Evolutionary conservation across 1,140 invertebrate genomes (phyloP), one percentile per base, ranked within the genome.

Genomic region (Plectus sambesii): DNA sequence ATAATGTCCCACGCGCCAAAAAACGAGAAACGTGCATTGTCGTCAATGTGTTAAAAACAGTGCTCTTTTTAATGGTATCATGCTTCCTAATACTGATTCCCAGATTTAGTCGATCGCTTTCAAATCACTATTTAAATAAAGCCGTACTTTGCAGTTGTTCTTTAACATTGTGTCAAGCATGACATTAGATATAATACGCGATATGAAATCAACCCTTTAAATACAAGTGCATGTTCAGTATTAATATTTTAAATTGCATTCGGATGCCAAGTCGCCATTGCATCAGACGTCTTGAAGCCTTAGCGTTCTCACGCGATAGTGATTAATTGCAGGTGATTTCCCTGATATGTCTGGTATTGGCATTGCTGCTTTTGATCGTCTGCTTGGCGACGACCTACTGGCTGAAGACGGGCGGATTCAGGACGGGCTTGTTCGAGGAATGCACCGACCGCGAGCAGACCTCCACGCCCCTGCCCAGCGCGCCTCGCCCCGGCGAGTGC

Each of bases 281-380:
- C 15, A 15, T 2, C 15, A n/a, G 15, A 1, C 15, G 17, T 30
- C 15, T 17, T 15, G 3, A 42, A 17, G 12, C 12, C 15, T 30
- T 35, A 35, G 17, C 3, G 1, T 42, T 3, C 3, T 42, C 36
- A 20, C 36, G 1, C 36, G 15, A 41, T 20, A 15, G 23, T 25
- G 2, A 53, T 19, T 30, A 43, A 38, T 68, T 73, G 17, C 75
- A 92, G 87, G 85, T 92, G 67, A 90, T 93, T 65, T 87, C 89
- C 42, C 82, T 94, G 68, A 86, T 93, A 73, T 94, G 88, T 72
- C 86, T 88, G 19, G 75, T 87, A 55, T 82, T 93, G 59, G 87
- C 89, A 48, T 79, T 89, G 51, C 75, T 88, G 33, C 74, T 94
- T 54, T 86, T 92, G 81, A 81, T 89, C 61, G 79, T 93, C 76